Evolutionary conservation across 2,797 vertebrate species (phyloP).

Genomic region (Champsocephalus gunnari): DNA sequence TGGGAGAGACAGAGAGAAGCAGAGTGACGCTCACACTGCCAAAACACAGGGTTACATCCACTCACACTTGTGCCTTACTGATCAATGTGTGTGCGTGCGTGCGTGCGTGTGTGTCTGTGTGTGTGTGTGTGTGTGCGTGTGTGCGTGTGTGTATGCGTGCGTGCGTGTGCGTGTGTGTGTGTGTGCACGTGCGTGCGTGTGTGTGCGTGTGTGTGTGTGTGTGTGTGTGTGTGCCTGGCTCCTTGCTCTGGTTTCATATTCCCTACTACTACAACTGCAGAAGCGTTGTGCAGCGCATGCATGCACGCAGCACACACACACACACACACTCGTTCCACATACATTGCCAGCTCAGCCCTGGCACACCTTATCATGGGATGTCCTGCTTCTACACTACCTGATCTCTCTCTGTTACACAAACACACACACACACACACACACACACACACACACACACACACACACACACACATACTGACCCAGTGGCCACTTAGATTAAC

Average conservation of each 20-base stretch:
- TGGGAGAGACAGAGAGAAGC: slow-evolving; percentile 27
- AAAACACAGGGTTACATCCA: slow-evolving; percentile 56
- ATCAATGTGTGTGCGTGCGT: slow-evolving; percentile 3
- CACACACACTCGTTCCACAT: slow-evolving; percentile 26
- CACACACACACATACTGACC: slow-evolving; percentile 2
- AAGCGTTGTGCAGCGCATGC: slow-evolving; percentile 65
- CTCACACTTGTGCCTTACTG: neutral
- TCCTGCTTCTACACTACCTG: slow-evolving; percentile 86
- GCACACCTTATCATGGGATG: slow-evolving; percentile 85
- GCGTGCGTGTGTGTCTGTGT: slow-evolving; percentile 30
- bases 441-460: slow-evolving; percentile 17
- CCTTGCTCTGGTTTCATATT: slow-evolving; percentile 88
- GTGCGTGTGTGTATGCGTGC: slow-evolving; percentile 32
- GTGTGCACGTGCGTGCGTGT: slow-evolving; percentile 66
- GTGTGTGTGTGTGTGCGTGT: slow-evolving; percentile 29
- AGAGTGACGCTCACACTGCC: slow-evolving; percentile 31
- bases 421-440: slow-evolving; percentile 24
- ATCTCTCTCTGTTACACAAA: slow-evolving; percentile 55
- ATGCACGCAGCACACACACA: slow-evolving; percentile 69
- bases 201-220: slow-evolving; percentile 70
- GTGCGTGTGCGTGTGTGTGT: slow-evolving; percentile 24
- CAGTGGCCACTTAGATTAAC: no score
- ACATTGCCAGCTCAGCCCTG: slow-evolving; percentile 84
- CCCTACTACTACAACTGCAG: slow-evolving; percentile 83
- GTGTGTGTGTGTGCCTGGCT: slow-evolving; percentile 67